Evolutionary conservation across 2,113 vertebrate genomes (phyloP).

Genomic region (Trichomycterus rosablanca): DNA sequence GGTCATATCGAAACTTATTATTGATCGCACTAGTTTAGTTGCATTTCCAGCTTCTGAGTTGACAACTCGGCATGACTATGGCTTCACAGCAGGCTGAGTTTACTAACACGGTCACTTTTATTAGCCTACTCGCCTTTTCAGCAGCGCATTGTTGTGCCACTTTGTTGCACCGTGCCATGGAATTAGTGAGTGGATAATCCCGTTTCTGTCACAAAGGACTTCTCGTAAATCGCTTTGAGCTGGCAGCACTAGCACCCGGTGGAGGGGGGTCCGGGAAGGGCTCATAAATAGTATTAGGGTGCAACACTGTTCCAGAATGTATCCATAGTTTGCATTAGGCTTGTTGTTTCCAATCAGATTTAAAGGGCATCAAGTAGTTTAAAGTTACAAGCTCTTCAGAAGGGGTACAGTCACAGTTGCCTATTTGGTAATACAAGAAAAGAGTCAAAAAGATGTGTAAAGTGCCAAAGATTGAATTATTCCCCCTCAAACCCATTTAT

Average conservation of each 20-base stretch:
- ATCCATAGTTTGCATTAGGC: slow-evolving; percentile 14
- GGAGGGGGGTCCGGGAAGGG: slow-evolving; percentile 39
- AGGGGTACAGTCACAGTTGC: no score
- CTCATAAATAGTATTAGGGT: slow-evolving; percentile 2
- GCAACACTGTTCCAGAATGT: slow-evolving; percentile 9
- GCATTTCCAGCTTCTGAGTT: slow-evolving; percentile 16
- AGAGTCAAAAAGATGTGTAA: no score
- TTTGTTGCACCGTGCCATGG: slow-evolving; percentile 54
- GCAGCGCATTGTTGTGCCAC: slow-evolving; percentile 44
- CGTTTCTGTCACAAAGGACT: slow-evolving; percentile 68
- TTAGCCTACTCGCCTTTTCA: slow-evolving; percentile 25
- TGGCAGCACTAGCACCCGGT: slow-evolving; percentile 41
- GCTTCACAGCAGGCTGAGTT: not conserved
- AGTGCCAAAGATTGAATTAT: no score
- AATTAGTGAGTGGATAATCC: slow-evolving; percentile 63
- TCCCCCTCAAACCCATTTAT: no score
- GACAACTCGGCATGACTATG: slow-evolving; percentile 43
- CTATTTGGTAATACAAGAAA: slow-evolving; percentile 9
- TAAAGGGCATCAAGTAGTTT: slow-evolving; percentile 55
- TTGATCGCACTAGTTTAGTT: not conserved
- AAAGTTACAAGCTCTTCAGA: slow-evolving; percentile 58
- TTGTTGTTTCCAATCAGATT: slow-evolving; percentile 43
- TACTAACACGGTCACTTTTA: slow-evolving; percentile 11
- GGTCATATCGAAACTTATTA: slow-evolving; percentile 18
- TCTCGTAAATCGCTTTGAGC: slow-evolving; percentile 65